A percentile compares a stretch with the other conserved stretches of the same genome.
phyloP scores from a whole-genome alignment of 2,113 vertebrate species.

The Pycnonotus jocosus region DNA sequence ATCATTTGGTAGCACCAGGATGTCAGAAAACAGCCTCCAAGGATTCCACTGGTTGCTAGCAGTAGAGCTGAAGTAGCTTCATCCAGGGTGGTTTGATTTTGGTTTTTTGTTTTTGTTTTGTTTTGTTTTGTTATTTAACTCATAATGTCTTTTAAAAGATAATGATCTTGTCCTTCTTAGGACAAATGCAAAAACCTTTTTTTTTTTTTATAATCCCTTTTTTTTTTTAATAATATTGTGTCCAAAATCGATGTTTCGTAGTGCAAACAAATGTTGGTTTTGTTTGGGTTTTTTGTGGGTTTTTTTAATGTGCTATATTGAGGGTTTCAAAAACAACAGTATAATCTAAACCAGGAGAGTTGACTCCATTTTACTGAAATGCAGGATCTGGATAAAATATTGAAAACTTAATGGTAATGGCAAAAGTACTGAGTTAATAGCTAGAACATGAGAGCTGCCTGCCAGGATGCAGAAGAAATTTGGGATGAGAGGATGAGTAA shows the following conservation, averaged over 20 bases:
- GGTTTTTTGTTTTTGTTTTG: not conserved
- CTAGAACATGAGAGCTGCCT: not conserved
- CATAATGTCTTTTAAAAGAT: not conserved
- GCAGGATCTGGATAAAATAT: not conserved
- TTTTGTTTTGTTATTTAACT: no score
- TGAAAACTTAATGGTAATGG: not conserved
- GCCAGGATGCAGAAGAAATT: not conserved
- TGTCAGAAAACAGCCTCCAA: not conserved
- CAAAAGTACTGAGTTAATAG: not conserved
- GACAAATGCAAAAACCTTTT: not conserved
- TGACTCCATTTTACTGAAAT: not conserved
- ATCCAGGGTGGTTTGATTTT: not conserved
- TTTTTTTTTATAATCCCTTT: no score
- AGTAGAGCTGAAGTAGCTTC: not conserved
- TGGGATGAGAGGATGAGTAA: not conserved
- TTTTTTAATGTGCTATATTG: not conserved
- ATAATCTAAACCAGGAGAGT: not conserved
- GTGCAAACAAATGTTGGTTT: not conserved
- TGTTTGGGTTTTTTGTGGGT: rapidly evolving
- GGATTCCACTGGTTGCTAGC: not conserved
- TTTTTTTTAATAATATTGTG: not conserved
- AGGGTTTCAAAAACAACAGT: not conserved
- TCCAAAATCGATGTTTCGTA: not conserved
- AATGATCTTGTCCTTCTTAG: not conserved
- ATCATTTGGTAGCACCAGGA: not conserved